Conservation (phyloP, 2,888 invertebrate species). For the Cheilosia grossa region DNA sequence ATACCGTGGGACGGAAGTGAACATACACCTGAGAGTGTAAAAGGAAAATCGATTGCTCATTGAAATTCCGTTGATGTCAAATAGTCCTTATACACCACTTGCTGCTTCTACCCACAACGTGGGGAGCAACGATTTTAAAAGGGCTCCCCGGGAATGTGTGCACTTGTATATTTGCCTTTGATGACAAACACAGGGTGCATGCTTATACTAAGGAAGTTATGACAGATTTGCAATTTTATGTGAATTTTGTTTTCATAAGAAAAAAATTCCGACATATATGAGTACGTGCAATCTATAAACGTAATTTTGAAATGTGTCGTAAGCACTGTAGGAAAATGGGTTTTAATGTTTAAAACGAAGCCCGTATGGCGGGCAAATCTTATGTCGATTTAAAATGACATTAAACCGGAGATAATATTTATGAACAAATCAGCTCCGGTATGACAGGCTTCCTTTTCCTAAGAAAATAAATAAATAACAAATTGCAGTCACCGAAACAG, state of each 20-base stretch:
- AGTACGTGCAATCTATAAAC: not conserved
- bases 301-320: no score
- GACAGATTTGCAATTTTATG: conserved; percentile 44
- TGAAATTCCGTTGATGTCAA: conserved; percentile 76
- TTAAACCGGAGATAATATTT: no score
- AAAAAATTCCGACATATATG: not conserved
- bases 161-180: conserved; percentile 31
- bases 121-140: conserved; percentile 48
- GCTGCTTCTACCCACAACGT: conserved; percentile 52
- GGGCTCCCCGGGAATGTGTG: conserved; percentile 6
- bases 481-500: no score
- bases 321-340: no score
- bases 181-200: conserved; percentile 33
- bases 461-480: no score
- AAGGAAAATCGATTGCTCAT: conserved; percentile 75
- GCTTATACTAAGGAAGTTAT: conserved; percentile 25
- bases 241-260: conserved; percentile 7
- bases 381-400: no score
- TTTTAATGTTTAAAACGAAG: no score
- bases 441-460: no score
- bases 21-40: conserved; percentile 23
- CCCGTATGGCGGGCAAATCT: no score
- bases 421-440: no score
- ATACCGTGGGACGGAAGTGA: not conserved
- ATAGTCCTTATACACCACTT: conserved; percentile 72